phyloP scores from a whole-genome alignment of 2,888 invertebrate genomes.

The Limnephilus auricula region DNA sequence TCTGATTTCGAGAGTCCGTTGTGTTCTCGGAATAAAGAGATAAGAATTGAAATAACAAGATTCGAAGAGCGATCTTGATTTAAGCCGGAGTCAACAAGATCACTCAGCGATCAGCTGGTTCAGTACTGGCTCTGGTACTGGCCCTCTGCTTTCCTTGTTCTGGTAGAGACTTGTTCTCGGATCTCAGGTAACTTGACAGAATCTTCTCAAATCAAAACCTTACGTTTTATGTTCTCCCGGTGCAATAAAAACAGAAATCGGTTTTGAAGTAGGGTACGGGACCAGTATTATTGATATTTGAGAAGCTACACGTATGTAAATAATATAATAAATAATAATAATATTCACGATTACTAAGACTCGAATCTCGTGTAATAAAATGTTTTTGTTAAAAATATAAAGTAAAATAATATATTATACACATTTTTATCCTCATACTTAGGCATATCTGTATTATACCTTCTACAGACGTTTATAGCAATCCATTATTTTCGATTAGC shows the following conservation, averaged over 20 bases:
- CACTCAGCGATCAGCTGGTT: background rate
- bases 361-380: background rate
- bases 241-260: constrained; percentile 2
- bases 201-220: background rate
- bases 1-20: constrained; percentile 45
- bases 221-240: background rate
- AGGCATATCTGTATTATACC: background rate
- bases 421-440: background rate
- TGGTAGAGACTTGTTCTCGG: background rate
- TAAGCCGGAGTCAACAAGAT: constrained; percentile 23
- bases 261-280: background rate
- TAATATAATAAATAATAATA: background rate
- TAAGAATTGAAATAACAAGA: constrained; percentile 35
- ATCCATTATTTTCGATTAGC: background rate
- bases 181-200: background rate
- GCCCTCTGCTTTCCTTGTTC: background rate
- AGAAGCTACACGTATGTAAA: background rate
- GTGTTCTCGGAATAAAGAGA: constrained; percentile 26
- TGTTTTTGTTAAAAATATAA: background rate
- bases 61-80: background rate
- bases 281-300: background rate
- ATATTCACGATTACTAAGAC: background rate
- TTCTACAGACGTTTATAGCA: background rate
- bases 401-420: background rate
- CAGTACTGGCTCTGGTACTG: too few relatives aligned